phyloP scores from a whole-genome alignment of 2,797 vertebrate genomes.

The Lagorchestes hirsutus region DNA sequence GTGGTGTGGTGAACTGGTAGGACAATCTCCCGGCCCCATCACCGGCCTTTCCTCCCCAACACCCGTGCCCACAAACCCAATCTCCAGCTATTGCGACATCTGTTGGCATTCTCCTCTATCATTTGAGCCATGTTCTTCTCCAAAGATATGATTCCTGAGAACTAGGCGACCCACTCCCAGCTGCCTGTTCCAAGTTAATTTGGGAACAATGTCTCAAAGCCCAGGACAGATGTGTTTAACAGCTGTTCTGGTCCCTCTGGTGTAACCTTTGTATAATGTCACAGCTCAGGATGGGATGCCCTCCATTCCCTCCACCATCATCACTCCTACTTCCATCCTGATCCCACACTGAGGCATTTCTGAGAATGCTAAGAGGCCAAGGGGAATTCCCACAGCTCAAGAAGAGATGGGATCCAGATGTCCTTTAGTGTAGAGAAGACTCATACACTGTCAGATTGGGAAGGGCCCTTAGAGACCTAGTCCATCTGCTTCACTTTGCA shows the following conservation, averaged over 20 bases:
- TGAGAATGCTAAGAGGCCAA: not conserved
- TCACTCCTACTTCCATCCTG: not conserved
- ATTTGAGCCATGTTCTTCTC: constrained; percentile 26
- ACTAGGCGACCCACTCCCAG: constrained; percentile 2
- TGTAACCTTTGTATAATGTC: not conserved
- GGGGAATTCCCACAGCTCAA: constrained; percentile 17
- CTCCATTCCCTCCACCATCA: not conserved
- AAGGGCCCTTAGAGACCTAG: not conserved
- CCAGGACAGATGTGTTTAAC: constrained; percentile 31
- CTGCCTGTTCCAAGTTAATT: constrained; percentile 22
- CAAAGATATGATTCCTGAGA: constrained; percentile 46
- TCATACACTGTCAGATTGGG: not conserved
- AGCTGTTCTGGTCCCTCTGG: not conserved
- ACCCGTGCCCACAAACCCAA: not conserved
- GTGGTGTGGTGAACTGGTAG: not conserved
- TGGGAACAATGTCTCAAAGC: constrained; percentile 28
- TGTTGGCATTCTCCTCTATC: constrained; percentile 26
- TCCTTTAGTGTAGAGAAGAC: not conserved
- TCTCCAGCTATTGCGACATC: not conserved
- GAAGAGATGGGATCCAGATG: not conserved
- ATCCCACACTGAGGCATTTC: not conserved
- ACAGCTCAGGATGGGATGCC: not conserved
- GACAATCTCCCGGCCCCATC: constrained; percentile 81
- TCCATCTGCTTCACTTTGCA: not conserved
- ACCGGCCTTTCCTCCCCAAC: constrained; percentile 47